A percentile compares a stretch with the other conserved stretches of the same genome.
phyloP scores from a whole-genome alignment of 92 coral and sea anemone species.

The Zoanthus gigantus region DNA sequence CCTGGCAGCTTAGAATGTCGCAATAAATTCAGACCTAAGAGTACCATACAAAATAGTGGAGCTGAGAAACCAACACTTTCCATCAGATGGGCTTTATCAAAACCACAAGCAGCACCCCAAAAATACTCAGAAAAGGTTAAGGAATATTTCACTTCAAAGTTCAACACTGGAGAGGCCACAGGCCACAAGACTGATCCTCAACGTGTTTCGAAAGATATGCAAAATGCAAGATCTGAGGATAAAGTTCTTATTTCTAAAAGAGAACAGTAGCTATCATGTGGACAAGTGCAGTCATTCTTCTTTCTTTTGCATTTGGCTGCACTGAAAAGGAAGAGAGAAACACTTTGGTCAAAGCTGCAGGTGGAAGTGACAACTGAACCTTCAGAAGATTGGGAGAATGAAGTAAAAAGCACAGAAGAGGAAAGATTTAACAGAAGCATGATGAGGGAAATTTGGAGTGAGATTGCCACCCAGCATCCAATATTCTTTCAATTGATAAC shows the following conservation, averaged over 20 bases:
- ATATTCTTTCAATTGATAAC: background rate
- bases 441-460: background rate
- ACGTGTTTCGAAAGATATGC: slow-evolving; percentile 40
- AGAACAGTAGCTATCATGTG: slow-evolving; percentile 45
- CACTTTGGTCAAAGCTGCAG: background rate
- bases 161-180: slow-evolving; percentile 49
- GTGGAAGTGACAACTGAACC: background rate
- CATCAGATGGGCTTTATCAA: slow-evolving; percentile 59
- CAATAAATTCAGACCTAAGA: slow-evolving; percentile 14
- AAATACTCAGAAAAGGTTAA: slow-evolving; percentile 44
- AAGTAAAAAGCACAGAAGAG: background rate
- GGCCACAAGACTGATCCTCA: slow-evolving; percentile 48
- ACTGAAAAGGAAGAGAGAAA: slow-evolving; percentile 31
- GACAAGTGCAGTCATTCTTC: slow-evolving; percentile 46
- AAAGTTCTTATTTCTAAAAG: slow-evolving; percentile 31
- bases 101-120: slow-evolving; percentile 46
- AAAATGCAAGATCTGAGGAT: slow-evolving; percentile 40
- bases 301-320: slow-evolving; percentile 14
- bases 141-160: slow-evolving; percentile 48
- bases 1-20: too few species aligned
- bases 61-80: slow-evolving; percentile 25
- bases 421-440: background rate
- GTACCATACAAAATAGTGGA: slow-evolving; percentile 5
- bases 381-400: background rate
- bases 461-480: background rate